These are phyloP conservation scores for Glaucopsyche alexis DNA, from an alignment of 2,888 invertebrate genomes.

Conservation along the genomic window DNA sequence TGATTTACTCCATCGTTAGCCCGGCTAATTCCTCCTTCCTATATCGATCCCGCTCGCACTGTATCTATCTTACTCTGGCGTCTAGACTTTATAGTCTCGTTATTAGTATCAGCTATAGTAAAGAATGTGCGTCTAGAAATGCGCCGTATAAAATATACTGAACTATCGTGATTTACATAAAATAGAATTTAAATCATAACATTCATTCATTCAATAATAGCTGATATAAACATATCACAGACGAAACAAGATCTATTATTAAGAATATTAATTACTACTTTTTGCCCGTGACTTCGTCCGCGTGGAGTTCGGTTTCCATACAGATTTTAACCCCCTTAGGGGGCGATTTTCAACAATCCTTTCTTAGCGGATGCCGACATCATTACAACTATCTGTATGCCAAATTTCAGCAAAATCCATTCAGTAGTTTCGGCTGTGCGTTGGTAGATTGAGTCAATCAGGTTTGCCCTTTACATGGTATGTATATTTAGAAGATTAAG, in stretches of 20 bases:
- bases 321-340: too few species aligned
- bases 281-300: too few species aligned
- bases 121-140: conserved; percentile 36
- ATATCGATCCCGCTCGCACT: background rate
- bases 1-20: conserved; percentile 73
- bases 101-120: conserved; percentile 62
- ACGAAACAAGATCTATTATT: background rate
- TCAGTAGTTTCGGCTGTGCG: too few species aligned
- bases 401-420: too few species aligned
- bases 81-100: conserved; percentile 73
- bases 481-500: too few species aligned
- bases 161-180: background rate
- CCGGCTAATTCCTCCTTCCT: conserved; percentile 74
- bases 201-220: background rate
- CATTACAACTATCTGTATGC: too few species aligned
- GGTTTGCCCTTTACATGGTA: too few species aligned
- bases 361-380: too few species aligned
- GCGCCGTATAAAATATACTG: conserved; percentile 26
- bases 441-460: too few species aligned
- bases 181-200: background rate
- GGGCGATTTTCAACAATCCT: too few species aligned
- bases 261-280: background rate
- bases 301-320: too few species aligned
- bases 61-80: conserved; percentile 51
- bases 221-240: background rate